A percentile compares a stretch with the other conserved stretches of the same genome.
These are phyloP conservation scores for Coptodon rendalli DNA, from an alignment of 2,113 vertebrate species.

Conservation along the genomic window DNA sequence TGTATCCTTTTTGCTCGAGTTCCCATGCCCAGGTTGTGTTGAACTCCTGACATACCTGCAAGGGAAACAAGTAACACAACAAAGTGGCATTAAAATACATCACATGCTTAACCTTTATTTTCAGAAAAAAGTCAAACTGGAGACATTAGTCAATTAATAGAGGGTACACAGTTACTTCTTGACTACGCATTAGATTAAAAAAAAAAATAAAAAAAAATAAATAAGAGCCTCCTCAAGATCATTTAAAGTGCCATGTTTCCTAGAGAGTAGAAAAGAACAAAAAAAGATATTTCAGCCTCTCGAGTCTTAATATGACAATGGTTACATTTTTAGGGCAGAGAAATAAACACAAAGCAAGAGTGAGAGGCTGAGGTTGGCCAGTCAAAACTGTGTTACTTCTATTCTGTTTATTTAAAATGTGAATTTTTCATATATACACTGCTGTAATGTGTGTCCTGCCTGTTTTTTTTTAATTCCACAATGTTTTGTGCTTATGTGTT, in stretches of 20 bases:
- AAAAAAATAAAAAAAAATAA: background rate
- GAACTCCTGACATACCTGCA: slow-evolving; percentile 92
- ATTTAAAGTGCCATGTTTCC: background rate
- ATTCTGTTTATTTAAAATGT: background rate
- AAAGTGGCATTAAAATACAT: accelerated
- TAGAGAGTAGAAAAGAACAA: accelerated
- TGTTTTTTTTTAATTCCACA: background rate
- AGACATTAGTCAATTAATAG: background rate
- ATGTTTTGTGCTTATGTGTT: background rate
- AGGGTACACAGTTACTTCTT: background rate
- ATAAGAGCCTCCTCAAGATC: background rate
- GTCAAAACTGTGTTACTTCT: background rate
- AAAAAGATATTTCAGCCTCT: background rate
- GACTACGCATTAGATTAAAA: accelerated
- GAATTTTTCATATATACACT: accelerated
- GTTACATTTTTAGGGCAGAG: background rate
- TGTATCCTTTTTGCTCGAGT: slow-evolving; percentile 94
- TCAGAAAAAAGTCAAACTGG: background rate
- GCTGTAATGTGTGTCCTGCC: background rate
- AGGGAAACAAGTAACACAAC: background rate
- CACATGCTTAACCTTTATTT: background rate
- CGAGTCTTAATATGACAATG: background rate
- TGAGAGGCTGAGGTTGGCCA: background rate
- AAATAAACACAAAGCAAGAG: background rate
- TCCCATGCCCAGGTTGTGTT: slow-evolving; percentile 98